These are phyloP conservation scores for Diplodus puntazzo DNA, from an alignment of 2,797 vertebrate genomes.

Conservation along the genomic window DNA sequence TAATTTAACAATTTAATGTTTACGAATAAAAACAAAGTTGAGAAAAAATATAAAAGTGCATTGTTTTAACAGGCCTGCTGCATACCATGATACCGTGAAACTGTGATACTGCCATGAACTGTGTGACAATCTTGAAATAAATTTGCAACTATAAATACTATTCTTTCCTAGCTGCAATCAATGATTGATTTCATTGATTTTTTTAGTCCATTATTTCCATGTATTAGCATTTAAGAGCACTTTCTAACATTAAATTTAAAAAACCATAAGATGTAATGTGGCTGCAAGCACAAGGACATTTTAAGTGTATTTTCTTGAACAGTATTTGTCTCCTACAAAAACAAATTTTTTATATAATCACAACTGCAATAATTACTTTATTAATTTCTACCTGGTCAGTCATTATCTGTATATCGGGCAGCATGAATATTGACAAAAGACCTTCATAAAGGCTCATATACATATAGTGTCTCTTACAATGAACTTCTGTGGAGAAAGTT, in stretches of 20 bases:
- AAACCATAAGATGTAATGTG: background rate
- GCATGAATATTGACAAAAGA: background rate
- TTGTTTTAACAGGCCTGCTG: too few species aligned
- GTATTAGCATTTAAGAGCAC: background rate
- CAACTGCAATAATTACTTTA: background rate
- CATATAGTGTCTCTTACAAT: background rate
- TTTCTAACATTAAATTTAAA: background rate
- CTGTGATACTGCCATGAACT: too few species aligned
- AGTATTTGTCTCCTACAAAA: background rate
- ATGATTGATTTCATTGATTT: too few species aligned
- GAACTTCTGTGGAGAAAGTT: conserved; percentile 19
- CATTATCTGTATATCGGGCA: background rate
- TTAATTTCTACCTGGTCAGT: too few species aligned
- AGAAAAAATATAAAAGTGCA: too few species aligned
- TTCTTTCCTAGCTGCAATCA: background rate
- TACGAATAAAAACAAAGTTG: too few species aligned
- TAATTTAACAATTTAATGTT: too few species aligned
- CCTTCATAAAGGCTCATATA: background rate
- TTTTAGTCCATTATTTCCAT: too few species aligned
- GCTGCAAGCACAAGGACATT: background rate
- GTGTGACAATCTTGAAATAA: too few species aligned
- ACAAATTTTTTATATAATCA: background rate
- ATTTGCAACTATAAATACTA: too few species aligned
- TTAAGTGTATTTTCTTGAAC: background rate
- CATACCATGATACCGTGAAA: too few species aligned